Evolutionary conservation across 2,888 invertebrate genomes (phyloP).

Genomic region (Altica lythri): DNA sequence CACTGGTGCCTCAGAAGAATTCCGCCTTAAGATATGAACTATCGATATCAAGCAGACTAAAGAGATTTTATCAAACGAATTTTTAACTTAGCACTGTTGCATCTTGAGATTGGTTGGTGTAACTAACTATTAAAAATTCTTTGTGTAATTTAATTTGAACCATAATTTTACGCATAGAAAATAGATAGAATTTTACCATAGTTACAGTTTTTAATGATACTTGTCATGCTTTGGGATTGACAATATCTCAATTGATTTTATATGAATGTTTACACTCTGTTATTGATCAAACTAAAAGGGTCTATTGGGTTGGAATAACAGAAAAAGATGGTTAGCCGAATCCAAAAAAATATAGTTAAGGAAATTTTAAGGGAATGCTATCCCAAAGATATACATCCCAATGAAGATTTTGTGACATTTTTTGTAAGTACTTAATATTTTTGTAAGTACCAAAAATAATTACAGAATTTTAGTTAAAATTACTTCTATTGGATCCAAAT

Average conservation of each 20-base stretch:
- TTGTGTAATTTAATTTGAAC: too few relatives aligned
- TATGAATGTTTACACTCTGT: background rate
- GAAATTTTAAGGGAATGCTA: constrained; percentile 63
- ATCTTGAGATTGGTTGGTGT: too few relatives aligned
- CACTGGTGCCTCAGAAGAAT: too few relatives aligned
- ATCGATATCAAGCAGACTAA: too few relatives aligned
- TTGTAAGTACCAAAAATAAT: constrained; percentile 15
- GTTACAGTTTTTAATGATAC: background rate
- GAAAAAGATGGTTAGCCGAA: constrained; percentile 26
- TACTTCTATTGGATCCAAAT: constrained; percentile 63
- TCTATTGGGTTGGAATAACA: background rate
- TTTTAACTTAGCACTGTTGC: too few relatives aligned
- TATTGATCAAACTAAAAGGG: constrained; percentile 41
- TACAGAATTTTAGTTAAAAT: constrained; percentile 53
- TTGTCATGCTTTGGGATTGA: background rate
- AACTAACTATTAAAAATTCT: too few relatives aligned
- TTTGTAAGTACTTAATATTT: constrained; percentile 47
- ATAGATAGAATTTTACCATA: too few relatives aligned
- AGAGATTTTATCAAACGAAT: too few relatives aligned
- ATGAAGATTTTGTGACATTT: constrained; percentile 61
- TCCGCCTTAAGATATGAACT: too few relatives aligned
- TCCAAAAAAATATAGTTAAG: constrained; percentile 62
- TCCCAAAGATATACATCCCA: constrained; percentile 54
- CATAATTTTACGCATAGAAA: too few relatives aligned
- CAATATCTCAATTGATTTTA: background rate